These are phyloP conservation scores for Stenotaenia linearis DNA, from an alignment of 2,888 invertebrate genomes.

Conservation along the genomic window DNA sequence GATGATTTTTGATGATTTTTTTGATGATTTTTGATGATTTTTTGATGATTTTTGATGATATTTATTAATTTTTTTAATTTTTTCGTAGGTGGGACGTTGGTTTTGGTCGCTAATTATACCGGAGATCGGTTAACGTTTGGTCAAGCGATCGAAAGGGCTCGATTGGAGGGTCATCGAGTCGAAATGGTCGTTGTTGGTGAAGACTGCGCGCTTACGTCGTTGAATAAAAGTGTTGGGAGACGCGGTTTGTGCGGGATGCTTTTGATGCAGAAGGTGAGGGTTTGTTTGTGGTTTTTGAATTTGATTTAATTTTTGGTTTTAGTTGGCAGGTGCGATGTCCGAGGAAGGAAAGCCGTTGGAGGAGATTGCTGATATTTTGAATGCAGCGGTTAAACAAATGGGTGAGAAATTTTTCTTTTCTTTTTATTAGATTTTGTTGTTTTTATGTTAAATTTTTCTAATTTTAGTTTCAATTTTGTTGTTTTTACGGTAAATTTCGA, in stretches of 20 bases:
- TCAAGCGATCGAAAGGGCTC: slow-evolving; percentile 68
- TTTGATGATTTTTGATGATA: too few species aligned
- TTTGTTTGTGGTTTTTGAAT: not conserved
- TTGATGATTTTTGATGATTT: too few species aligned
- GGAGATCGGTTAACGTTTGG: slow-evolving; percentile 76
- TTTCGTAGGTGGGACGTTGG: slow-evolving; percentile 66
- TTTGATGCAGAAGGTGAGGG: slow-evolving; percentile 50
- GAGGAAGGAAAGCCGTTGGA: not conserved
- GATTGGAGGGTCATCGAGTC: slow-evolving; percentile 57
- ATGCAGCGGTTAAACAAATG: not conserved
- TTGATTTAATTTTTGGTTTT: not conserved
- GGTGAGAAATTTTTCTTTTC: slow-evolving; percentile 18
- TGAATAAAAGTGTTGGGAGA: slow-evolving; percentile 54
- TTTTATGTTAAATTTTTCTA: too few species aligned
- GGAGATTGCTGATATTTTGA: not conserved
- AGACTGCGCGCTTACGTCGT: slow-evolving; percentile 57
- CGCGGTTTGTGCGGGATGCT: slow-evolving; percentile 58
- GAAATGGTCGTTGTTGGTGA: slow-evolving; percentile 60
- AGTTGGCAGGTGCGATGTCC: slow-evolving; percentile 27
- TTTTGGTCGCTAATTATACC: slow-evolving; percentile 69
- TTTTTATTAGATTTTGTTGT: not conserved
- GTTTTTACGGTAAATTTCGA: too few species aligned
- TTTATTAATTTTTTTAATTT: too few species aligned
- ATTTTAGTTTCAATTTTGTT: too few species aligned
- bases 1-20: too few species aligned